Percentiles rank a stretch among this genome's conserved stretches.
Conservation (phyloP, 2,797 vertebrate genomes). For the Sarcophilus harrisii region DNA sequence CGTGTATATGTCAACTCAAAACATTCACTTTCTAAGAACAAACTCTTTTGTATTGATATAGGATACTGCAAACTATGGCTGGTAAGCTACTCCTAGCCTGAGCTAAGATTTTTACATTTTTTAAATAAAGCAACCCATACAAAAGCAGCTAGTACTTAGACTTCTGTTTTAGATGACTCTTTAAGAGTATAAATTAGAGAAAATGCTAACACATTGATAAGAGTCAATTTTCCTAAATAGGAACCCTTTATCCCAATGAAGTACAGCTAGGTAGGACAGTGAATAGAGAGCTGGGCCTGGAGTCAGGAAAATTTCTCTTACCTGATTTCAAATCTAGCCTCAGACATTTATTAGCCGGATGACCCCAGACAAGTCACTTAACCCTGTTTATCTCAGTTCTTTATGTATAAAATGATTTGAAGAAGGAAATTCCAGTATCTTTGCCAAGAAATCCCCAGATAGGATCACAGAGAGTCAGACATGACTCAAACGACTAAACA, state of each 20-base stretch:
- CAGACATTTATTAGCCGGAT: neutral
- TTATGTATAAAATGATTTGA: no score
- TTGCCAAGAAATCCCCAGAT: no score
- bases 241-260: neutral
- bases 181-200: neutral
- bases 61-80: neutral
- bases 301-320: neutral
- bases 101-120: neutral
- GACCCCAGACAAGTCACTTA: neutral
- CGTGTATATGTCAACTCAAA: no score
- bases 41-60: no score
- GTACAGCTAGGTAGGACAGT: neutral
- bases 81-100: neutral
- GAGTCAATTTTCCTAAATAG: neutral
- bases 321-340: neutral
- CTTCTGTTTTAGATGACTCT: neutral
- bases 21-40: no score
- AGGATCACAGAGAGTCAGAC: no score
- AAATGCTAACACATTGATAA: neutral
- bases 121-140: neutral
- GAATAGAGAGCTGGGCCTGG: neutral
- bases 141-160: neutral
- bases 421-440: no score
- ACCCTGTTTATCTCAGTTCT: no score
- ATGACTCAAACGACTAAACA: no score